phyloP scores from a whole-genome alignment of 2,888 invertebrate genomes.

The Drosophila anomelani region DNA sequence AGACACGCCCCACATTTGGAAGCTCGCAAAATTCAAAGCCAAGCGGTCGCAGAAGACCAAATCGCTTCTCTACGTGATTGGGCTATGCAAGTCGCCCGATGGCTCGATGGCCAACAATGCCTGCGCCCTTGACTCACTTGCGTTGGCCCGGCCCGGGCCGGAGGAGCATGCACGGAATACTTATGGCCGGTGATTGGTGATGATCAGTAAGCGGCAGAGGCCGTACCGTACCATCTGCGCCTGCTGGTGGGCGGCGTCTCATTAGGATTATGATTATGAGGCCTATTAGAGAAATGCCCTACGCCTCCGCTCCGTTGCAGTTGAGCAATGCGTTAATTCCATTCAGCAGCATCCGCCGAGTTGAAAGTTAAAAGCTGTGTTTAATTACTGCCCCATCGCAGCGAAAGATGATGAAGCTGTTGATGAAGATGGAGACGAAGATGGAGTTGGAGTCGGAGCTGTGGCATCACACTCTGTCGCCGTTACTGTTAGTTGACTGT shows the following conservation, averaged over 20 bases:
- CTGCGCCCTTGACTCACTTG: conserved; percentile 76
- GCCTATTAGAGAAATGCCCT: conserved; percentile 40
- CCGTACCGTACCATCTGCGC: neutral
- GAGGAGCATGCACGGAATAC: conserved; percentile 67
- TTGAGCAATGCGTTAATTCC: conserved; percentile 52
- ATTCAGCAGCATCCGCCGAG: conserved; percentile 33
- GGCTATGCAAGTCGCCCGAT: conserved; percentile 44
- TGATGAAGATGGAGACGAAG: neutral
- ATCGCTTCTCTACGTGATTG: conserved; percentile 59
- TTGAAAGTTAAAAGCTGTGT: conserved; percentile 36
- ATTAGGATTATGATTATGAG: conserved; percentile 43
- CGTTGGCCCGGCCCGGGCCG: conserved; percentile 51
- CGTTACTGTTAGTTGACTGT: conserved; percentile 32
- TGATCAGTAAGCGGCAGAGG: conserved; percentile 3
- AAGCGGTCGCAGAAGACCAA: conserved; percentile 16
- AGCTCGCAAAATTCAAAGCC: conserved; percentile 18
- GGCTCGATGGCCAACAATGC: conserved; percentile 41
- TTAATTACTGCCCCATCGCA: conserved; percentile 47
- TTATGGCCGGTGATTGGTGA: conserved; percentile 37
- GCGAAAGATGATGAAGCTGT: conserved; percentile 10
- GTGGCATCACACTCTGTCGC: conserved; percentile 48
- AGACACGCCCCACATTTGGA: conserved; percentile 3
- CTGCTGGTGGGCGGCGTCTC: conserved; percentile 32
- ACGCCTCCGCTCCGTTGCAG: conserved; percentile 38
- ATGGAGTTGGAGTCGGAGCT: conserved; percentile 35